Evolutionary conservation across 2,113 vertebrate species (phyloP), one percentile per base, ranked within the genome.

Genomic region (Austrofundulus limnaeus): DNA sequence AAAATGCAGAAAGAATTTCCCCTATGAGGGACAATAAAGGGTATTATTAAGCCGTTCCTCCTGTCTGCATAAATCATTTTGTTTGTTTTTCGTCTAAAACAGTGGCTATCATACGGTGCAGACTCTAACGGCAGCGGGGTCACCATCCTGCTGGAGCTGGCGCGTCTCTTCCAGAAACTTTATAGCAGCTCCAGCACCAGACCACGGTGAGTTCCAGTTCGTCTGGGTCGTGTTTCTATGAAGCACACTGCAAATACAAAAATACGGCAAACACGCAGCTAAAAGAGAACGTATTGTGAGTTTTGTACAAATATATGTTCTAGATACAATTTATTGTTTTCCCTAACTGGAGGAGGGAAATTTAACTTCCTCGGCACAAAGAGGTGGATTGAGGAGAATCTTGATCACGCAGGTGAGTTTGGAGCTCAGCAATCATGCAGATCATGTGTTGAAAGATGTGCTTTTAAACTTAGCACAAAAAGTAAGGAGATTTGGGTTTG

Each of bases 71-170:
- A 10, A 17, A 25, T 52, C 19, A 15, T 10, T 53, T 13, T 62
- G 0, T 66, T 17, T 77, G 42, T 61, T 34, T 34, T 34, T 34
- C 10, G 28, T 76, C 24, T 58, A 5, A 53, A 6, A 17, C 83
- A 94, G 93, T 92, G 91, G 89, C 5, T 93, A 76, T 88, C 93
- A 0, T 91, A 89, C 45, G 92, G 93, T 23, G 92, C 92, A 0
- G 92, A 93, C 71, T 93, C 93, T 8, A 93, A 94, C 25, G 92
- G 82, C 28, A 91, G 92, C 38, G 92, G 92, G 0, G 92, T 93
- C 41, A 69, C 79, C 34, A 77, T 92, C 43, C 81, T 93, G 28
- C 70, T 94, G 16, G 92, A 94, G 62, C 70, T 94, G 74, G 85
- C 75, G 0, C 87, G 92, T 21, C 89, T 94, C 21, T 93, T 94